phyloP scores from a whole-genome alignment of 2,113 vertebrate genomes.

The Corydoras maculifer region DNA sequence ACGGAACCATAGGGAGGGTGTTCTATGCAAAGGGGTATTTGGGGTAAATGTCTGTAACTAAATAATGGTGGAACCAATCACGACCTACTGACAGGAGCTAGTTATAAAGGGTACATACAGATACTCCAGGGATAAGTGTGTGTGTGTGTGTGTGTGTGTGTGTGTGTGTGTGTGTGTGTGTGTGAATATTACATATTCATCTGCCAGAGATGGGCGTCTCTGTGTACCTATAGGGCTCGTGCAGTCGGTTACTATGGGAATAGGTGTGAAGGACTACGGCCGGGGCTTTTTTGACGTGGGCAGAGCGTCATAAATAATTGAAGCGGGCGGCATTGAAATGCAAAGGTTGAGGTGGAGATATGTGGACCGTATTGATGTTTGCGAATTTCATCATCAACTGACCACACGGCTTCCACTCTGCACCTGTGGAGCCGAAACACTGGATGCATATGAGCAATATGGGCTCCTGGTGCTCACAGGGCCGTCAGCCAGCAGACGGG shows the following conservation, averaged over 20 bases:
- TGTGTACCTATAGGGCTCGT: constrained; percentile 50
- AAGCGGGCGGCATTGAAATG: constrained; percentile 71
- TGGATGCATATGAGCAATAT: background rate
- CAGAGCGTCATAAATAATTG: constrained; percentile 74
- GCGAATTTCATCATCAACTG: constrained; percentile 68
- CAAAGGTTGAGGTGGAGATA: constrained; percentile 64
- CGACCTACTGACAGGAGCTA: too few species aligned
- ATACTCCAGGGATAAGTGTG: constrained; percentile 12
- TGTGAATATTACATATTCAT: constrained; percentile 13
- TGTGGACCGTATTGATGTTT: constrained; percentile 68
- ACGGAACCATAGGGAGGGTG: background rate
- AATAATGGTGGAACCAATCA: too few species aligned
- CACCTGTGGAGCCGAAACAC: constrained; percentile 27
- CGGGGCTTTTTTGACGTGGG: constrained; percentile 61
- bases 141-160: constrained; percentile 8
- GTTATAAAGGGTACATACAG: constrained; percentile 29
- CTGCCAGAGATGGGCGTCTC: constrained; percentile 20
- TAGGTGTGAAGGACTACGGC: constrained; percentile 54
- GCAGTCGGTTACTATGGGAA: constrained; percentile 67
- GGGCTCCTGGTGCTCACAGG: constrained; percentile 6
- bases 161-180: constrained; percentile 30
- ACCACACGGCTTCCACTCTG: constrained; percentile 47
- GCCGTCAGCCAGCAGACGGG: background rate
- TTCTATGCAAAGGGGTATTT: background rate
- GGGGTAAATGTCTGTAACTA: background rate